These are phyloP conservation scores for Tinamus major DNA, from an alignment of 2,797 vertebrate genomes.

Conservation along the genomic window DNA sequence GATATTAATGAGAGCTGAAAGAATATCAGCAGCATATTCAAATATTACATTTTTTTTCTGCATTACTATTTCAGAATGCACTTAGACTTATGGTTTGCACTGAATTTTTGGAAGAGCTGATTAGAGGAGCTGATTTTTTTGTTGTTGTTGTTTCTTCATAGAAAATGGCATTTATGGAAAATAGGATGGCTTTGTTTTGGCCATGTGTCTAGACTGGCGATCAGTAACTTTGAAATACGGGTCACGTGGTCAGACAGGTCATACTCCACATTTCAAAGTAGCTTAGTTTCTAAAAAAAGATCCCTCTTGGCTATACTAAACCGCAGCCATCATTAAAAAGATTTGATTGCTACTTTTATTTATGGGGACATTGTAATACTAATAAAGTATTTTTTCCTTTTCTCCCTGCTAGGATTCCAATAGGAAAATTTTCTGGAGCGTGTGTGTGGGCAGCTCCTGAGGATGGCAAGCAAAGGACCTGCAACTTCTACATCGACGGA, in stretches of 20 bases:
- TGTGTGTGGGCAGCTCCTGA: conserved; percentile 16
- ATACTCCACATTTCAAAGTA: conserved; percentile 33
- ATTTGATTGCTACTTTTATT: conserved; percentile 17
- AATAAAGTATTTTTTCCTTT: conserved; percentile 20
- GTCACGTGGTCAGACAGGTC: neutral
- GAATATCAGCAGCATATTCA: neutral
- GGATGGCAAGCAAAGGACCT: conserved; percentile 83
- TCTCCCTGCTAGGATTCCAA: conserved; percentile 48
- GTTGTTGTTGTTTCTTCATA: neutral
- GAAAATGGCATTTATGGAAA: neutral
- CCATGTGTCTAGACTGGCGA: neutral
- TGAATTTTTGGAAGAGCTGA: neutral
- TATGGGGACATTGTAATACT: neutral
- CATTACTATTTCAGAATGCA: neutral
- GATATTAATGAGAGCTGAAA: neutral
- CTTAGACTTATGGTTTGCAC: neutral
- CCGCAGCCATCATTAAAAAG: conserved; percentile 43
- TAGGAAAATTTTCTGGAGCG: conserved; percentile 3
- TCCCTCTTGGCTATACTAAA: conserved; percentile 9
- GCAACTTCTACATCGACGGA: conserved; percentile 84
- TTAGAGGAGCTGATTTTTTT: neutral
- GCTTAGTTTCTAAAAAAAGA: conserved; percentile 63
- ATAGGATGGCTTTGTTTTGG: neutral
- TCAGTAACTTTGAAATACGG: neutral
- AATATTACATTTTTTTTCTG: neutral